These are phyloP conservation scores for Lycia hirtaria DNA, from an alignment of 2,888 invertebrate genomes.

Conservation along the genomic window DNA sequence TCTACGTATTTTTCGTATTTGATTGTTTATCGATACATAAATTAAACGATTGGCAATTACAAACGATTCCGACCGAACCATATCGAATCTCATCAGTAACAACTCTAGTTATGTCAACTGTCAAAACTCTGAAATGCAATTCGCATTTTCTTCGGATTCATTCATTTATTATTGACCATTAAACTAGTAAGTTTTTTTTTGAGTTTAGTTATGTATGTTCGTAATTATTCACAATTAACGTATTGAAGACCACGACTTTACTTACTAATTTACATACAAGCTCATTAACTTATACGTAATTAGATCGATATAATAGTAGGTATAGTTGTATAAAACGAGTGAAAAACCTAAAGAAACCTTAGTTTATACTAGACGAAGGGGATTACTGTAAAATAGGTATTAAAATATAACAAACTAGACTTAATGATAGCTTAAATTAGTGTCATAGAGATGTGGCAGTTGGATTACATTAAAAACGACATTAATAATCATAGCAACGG, in stretches of 20 bases:
- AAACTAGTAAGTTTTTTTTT: constrained; percentile 3
- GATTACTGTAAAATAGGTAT: constrained; percentile 71
- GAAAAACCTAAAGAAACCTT: constrained; percentile 82
- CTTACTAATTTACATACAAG: constrained; percentile 75
- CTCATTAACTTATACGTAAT: constrained; percentile 81
- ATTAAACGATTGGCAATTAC: constrained; percentile 78
- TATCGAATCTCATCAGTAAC: constrained; percentile 44
- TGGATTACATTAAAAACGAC: constrained; percentile 30
- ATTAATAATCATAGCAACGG: constrained; percentile 10
- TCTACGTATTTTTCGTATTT: constrained; percentile 73
- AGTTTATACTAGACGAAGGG: constrained; percentile 75
- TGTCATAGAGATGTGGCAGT: constrained; percentile 55
- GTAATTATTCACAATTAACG: constrained; percentile 54
- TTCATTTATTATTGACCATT: constrained; percentile 13
- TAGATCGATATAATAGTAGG: constrained; percentile 74
- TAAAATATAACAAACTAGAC: constrained; percentile 76
- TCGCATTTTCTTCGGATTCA: constrained; percentile 29
- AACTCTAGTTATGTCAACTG: constrained; percentile 31
- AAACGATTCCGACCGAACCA: constrained; percentile 53
- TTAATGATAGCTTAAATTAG: constrained; percentile 83
- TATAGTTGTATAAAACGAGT: constrained; percentile 85
- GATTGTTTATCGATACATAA: constrained; percentile 63
- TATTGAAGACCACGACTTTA: constrained; percentile 58
- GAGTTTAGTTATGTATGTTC: constrained; percentile 51
- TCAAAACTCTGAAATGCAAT: constrained; percentile 4